Base-by-base conservation (phyloP, 2,888 invertebrate species). In the Nomada ruficornis region DNA sequence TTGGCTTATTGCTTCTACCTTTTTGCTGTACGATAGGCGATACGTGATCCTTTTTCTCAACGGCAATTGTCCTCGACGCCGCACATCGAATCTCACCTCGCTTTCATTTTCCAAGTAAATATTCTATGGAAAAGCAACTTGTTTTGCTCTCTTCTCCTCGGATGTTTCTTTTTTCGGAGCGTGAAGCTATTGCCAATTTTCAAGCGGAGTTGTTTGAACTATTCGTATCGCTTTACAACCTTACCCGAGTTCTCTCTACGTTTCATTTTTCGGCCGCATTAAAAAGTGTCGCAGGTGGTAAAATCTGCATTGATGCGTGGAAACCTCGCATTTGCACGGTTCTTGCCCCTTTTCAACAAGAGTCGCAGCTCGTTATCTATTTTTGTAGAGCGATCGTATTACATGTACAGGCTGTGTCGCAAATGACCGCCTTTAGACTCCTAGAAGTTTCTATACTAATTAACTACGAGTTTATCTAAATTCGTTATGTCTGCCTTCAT, bases 361-460 rank as follows among this genome's bases (percentile, higher is more conserved):
- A 13, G n/a, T 29, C 15, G 15, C 29, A 36, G 11, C 20, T n/a
- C 52, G 29, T 62, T 59, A 29, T 36, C 71, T 59, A 44, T 64
- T 59, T 67, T 70, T 44, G 36, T 52, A 54, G 60, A 63, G 60
- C 57, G 52, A 13, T 29, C 29, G 23, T 69, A 69, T 76, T 69
- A 63, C 23, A 23, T 23, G 23, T 29, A 29, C 29, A 29, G 29
- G 0, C 50, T 15, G 18, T 0, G 57, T 67, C 55, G 5, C 26
- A 2, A 52, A 18, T 44, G 36, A 18, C 26, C 15, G 62, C 47
- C 60, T 65, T 65, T 11, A 13, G 50, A 65, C 63, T 20, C 52
- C 63, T 59, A 50, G 52, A 77, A 71, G 62, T 86, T 84, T 77
- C 74, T 81, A 81, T 79, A 71, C 63, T 78, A 65, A 80, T 80